Evolutionary conservation across 2,888 invertebrate genomes (phyloP).

Genomic region (Invenusta paracnida): DNA sequence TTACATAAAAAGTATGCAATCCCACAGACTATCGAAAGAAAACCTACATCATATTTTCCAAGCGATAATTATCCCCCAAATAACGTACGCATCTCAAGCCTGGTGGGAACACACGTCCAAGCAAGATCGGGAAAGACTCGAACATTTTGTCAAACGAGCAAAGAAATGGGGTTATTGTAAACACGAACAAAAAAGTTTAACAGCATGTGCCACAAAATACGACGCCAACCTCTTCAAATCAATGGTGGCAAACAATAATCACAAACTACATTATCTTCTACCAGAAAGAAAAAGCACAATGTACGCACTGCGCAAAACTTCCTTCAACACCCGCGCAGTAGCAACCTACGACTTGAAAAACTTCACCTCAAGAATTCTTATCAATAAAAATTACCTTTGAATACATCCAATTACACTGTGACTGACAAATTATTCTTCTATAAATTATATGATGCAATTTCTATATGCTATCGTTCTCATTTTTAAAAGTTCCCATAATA

Average conservation of each 20-base stretch:
- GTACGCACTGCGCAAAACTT: conserved; percentile 16
- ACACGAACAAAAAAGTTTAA: conserved; percentile 22
- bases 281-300: conserved; percentile 18
- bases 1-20: conserved; percentile 23
- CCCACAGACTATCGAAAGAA: conserved; percentile 23
- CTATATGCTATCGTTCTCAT: no score
- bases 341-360: conserved; percentile 29
- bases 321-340: conserved; percentile 17
- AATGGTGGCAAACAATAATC: conserved; percentile 19
- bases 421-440: conserved; percentile 6
- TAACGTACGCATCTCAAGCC: conserved; percentile 18
- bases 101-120: not conserved
- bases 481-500: no score
- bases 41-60: conserved; percentile 20
- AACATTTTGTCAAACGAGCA: conserved; percentile 17
- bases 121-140: conserved; percentile 20
- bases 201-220: conserved; percentile 19
- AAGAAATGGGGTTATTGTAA: conserved; percentile 19
- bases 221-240: conserved; percentile 24
- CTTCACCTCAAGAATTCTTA: conserved; percentile 11
- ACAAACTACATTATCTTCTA: conserved; percentile 7
- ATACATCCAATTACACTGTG: not conserved
- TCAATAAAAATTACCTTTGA: conserved; percentile 18
- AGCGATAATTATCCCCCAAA: conserved; percentile 12
- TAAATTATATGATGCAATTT: no score